A percentile compares a stretch with the other conserved stretches of the same genome.
These are phyloP conservation scores for Leptosomus discolor DNA, from an alignment of 2,113 vertebrate species.

Conservation along the genomic window DNA sequence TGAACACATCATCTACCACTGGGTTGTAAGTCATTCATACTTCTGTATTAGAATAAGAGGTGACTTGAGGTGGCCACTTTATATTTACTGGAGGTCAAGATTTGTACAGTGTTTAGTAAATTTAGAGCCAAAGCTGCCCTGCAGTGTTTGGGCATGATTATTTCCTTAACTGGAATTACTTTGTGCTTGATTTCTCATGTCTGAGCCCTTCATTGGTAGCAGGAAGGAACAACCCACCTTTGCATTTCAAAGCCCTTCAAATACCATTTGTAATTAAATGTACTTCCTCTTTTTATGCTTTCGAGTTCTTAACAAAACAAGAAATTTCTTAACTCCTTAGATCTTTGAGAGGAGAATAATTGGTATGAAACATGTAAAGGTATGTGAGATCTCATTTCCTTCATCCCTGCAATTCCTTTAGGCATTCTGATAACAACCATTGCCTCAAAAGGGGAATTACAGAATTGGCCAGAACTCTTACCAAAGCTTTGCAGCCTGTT, in stretches of 20 bases:
- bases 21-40: not conserved
- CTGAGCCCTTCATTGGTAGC: not conserved
- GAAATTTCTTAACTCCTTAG: not conserved
- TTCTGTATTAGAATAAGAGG: not conserved
- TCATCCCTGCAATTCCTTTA: not conserved
- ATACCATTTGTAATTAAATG: not conserved
- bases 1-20: not conserved
- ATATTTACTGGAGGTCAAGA: not conserved
- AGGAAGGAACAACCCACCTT: not conserved
- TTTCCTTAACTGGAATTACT: not conserved
- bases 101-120: not conserved
- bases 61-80: not conserved
- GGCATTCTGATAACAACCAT: conserved; percentile 98
- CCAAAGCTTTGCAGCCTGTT: conserved; percentile 92
- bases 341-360: not conserved
- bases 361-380: not conserved
- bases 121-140: not conserved
- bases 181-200: not conserved
- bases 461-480: conserved; percentile 96
- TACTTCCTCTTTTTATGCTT: not conserved
- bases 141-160: not conserved
- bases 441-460: conserved; percentile 94
- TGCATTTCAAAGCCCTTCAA: not conserved
- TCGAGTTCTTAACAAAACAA: not conserved
- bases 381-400: not conserved